Conservation (phyloP, 2,888 invertebrate genomes). For the Bembecia ichneumoniformis region DNA sequence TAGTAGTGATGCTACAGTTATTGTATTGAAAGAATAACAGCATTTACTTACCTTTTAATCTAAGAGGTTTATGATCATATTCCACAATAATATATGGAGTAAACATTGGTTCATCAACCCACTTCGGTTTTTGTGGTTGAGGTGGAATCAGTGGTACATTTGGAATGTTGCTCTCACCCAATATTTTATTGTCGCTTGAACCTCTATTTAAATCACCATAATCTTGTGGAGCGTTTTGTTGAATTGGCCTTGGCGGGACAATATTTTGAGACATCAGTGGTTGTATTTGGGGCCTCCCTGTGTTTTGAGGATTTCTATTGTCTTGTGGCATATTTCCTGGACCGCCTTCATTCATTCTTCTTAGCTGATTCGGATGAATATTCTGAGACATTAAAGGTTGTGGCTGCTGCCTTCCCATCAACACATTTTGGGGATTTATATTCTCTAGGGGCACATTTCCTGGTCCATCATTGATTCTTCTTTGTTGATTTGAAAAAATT, state of each 20-base stretch:
- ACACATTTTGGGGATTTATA: no score
- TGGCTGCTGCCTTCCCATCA: no score
- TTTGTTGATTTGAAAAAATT: background rate
- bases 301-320: conserved; percentile 27
- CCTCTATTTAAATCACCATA: conserved; percentile 15
- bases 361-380: background rate
- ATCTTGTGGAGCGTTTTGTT: no score
- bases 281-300: conserved; percentile 9
- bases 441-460: no score
- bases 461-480: background rate
- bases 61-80: conserved; percentile 77
- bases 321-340: conserved; percentile 21
- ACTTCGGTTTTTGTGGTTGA: conserved; percentile 26
- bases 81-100: conserved; percentile 76
- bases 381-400: background rate
- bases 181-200: conserved; percentile 11
- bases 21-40: background rate
- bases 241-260: no score
- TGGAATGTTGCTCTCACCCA: background rate
- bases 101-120: conserved; percentile 63
- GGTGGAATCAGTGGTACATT: conserved; percentile 7
- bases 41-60: conserved; percentile 62
- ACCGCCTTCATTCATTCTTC: conserved; percentile 11
- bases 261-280: conserved; percentile 1
- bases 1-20: no score